Base-by-base conservation (phyloP, 2,888 invertebrate genomes). In the Capitulum mitella region DNA sequence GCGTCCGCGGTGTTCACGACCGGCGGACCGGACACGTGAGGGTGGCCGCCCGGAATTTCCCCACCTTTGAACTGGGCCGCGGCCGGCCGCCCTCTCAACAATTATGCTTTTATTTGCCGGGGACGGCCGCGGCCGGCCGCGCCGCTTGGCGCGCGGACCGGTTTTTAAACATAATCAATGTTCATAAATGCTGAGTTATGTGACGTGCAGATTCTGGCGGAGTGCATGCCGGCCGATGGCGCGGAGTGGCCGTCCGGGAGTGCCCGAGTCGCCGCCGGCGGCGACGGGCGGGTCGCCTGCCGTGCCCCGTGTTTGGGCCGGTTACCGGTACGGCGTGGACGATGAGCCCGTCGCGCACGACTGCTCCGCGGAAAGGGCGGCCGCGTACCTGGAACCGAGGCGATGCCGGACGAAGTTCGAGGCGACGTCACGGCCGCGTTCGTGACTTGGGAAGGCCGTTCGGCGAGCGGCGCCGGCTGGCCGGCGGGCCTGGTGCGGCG, bases 81-180 rank as follows among this genome's bases (percentile, higher is more conserved):
- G 22, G 51, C 58, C 26, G 29, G 51, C 22, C 51, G 14, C 58
- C 26, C 58, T 61, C 58, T 32, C 61, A 32, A 34, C 64, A 64
- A 64, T 64, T 61, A 34, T 6, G 64, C 34, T 64, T 64, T 64
- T 64, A 64, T 64, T 34, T 34, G 64, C 19, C 64, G 34, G 61
- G 32, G n/a, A n/a, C 58, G n/a, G 58, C 58, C n/a, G n/a, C n/a
- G 58, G n/a, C 58, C 58, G 29, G 58, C n/a, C 58, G 58, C 58
- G 6, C 6, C 43, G 43, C 6, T 12, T 26, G 10, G 58, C n/a
- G 3, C 58, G 58, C n/a, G 6, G 34, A 19, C 64, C 64, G 64
- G 64, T 64, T 64, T 19, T 64, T 32, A 64, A 64, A 34, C 19
- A 34, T 34, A 34, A 64, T 64, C 64, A 64, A 64, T 64, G 64